These are phyloP conservation scores for Ciona savignyi DNA, from an alignment of 23 tunicate genomes.

Conservation along the genomic window DNA sequence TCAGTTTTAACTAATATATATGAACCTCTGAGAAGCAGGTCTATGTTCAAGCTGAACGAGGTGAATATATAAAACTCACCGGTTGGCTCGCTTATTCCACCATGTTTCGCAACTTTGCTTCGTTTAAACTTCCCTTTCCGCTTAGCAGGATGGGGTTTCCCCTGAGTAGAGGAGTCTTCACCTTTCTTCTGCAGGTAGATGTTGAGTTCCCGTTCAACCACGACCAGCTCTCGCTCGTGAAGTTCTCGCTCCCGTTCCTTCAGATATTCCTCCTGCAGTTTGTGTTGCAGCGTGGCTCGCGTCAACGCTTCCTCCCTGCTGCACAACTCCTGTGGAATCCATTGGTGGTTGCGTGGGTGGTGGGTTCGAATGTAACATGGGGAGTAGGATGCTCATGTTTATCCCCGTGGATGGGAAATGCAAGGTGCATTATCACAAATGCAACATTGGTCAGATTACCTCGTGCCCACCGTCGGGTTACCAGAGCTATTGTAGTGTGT, in stretches of 20 bases:
- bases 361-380: too few species aligned
- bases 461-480: too few species aligned
- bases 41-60: too few species aligned
- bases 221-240: slow-evolving; percentile 61
- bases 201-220: slow-evolving; percentile 65
- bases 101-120: slow-evolving; percentile 30
- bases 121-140: slow-evolving; percentile 63
- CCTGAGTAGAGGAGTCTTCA: neutral
- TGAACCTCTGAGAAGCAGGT: too few species aligned
- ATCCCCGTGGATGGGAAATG: too few species aligned
- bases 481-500: too few species aligned
- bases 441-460: too few species aligned
- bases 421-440: too few species aligned
- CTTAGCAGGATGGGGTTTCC: slow-evolving; percentile 65
- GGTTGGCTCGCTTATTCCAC: slow-evolving; percentile 68
- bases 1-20: too few species aligned
- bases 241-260: slow-evolving; percentile 62
- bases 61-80: too few species aligned
- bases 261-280: slow-evolving; percentile 73
- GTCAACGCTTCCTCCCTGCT: slow-evolving; percentile 82
- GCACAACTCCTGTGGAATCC: slow-evolving; percentile 55
- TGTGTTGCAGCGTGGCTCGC: slow-evolving; percentile 80
- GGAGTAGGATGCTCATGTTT: too few species aligned
- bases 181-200: slow-evolving; percentile 34
- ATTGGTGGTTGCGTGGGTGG: too few species aligned